A percentile compares a stretch with the other conserved stretches of the same genome.
These are phyloP conservation scores for Sigmodon hispidus DNA, from an alignment of 2,113 vertebrate species.

Conservation along the genomic window DNA sequence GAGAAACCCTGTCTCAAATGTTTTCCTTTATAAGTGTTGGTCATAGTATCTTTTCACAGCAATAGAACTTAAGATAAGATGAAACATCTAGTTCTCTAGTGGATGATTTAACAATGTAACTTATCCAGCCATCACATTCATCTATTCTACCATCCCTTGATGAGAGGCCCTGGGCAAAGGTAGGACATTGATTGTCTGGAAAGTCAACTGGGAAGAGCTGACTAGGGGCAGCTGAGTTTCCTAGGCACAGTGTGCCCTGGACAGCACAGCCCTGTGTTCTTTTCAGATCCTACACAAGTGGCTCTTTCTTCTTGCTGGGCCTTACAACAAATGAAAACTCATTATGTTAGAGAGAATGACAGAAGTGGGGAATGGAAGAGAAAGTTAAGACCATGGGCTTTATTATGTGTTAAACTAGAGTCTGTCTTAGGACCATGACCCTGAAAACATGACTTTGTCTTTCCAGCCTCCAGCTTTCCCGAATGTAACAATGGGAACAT, in stretches of 20 bases:
- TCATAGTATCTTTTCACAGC: background rate
- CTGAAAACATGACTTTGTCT: background rate
- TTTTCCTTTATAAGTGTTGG: background rate
- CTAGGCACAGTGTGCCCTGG: background rate
- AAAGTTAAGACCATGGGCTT: background rate
- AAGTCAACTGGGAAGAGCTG: background rate
- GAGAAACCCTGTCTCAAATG: too few relatives aligned
- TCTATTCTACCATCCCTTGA: background rate
- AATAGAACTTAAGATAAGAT: background rate
- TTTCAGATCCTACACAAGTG: background rate
- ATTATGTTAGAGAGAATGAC: background rate
- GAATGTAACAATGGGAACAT: background rate
- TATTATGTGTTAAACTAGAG: background rate
- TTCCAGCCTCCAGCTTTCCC: background rate
- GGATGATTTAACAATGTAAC: background rate
- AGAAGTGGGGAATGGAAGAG: background rate
- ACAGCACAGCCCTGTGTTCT: background rate
- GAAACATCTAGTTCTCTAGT: background rate
- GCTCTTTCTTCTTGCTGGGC: conserved; percentile 9
- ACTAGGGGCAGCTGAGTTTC: background rate
- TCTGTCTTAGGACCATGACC: background rate
- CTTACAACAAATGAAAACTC: background rate
- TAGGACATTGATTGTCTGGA: background rate
- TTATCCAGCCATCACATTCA: background rate
- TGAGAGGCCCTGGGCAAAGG: background rate